Conservation (phyloP, 2,888 invertebrate species). For the Dynastes grantii region DNA sequence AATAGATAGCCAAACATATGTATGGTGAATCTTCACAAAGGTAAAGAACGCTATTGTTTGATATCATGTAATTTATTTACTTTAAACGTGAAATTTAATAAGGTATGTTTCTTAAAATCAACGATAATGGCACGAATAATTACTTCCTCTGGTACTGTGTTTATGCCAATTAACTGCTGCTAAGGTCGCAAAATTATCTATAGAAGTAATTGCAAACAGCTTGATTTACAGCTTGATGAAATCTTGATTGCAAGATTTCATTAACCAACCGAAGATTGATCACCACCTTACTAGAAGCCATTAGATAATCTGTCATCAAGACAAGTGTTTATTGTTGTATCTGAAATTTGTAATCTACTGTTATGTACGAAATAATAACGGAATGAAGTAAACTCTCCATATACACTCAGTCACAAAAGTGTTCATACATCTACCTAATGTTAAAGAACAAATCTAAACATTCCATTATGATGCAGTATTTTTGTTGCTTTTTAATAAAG, state of each 20-base stretch:
- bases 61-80: not conserved
- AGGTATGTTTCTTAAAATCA: not conserved
- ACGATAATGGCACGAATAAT: not conserved
- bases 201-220: not conserved
- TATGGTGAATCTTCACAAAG: not conserved
- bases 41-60: not conserved
- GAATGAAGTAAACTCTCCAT: too few relatives aligned
- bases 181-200: not conserved
- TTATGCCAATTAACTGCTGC: not conserved
- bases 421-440: too few relatives aligned
- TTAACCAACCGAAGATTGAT: not conserved
- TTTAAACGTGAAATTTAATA: not conserved
- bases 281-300: too few relatives aligned
- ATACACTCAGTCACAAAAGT: too few relatives aligned
- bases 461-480: too few relatives aligned
- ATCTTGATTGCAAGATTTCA: not conserved
- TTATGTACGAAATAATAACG: too few relatives aligned
- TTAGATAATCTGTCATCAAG: too few relatives aligned
- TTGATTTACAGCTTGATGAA: not conserved
- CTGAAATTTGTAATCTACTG: too few relatives aligned
- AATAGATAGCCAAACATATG: too few relatives aligned
- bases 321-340: too few relatives aligned
- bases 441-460: too few relatives aligned
- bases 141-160: not conserved
- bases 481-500: too few relatives aligned